Conservation (phyloP, 37 sponge, comb jelly and placozoan species). For the Axinella damicornis region DNA sequence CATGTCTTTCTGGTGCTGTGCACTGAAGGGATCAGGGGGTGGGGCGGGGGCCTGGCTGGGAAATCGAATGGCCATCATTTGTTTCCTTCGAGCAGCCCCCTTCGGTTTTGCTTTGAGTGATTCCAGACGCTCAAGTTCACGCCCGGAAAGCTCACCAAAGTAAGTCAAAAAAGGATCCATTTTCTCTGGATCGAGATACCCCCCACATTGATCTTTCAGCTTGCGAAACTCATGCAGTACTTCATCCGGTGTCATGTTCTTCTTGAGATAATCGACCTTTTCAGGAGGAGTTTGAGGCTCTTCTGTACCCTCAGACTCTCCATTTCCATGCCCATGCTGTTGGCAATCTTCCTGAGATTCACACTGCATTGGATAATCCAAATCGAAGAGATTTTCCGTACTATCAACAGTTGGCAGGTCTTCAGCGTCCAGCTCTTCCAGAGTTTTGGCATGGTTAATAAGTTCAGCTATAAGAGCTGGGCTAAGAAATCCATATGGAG, state of each 20-base stretch:
- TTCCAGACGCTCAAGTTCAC: conserved; percentile 58
- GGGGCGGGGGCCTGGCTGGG: conserved; percentile 14
- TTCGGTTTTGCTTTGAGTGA: conserved; percentile 27
- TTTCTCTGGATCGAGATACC: conserved; percentile 10
- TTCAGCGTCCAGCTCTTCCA: too few relatives aligned
- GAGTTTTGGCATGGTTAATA: too few relatives aligned
- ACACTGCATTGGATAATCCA: too few relatives aligned
- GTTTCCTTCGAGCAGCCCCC: conserved; percentile 12
- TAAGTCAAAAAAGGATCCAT: conserved; percentile 63
- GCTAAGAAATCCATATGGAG: too few relatives aligned
- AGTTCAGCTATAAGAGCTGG: too few relatives aligned
- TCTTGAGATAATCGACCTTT: conserved; percentile 10
- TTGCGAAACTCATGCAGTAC: conserved; percentile 20
- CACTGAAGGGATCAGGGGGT: not conserved
- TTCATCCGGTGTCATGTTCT: conserved; percentile 32
- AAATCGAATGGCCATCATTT: conserved; percentile 60
- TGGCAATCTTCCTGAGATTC: too few relatives aligned
- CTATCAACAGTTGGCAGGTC: too few relatives aligned
- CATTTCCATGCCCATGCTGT: too few relatives aligned
- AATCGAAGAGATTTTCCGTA: too few relatives aligned
- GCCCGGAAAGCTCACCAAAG: conserved; percentile 70
- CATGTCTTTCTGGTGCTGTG: not conserved
- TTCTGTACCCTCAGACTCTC: not conserved
- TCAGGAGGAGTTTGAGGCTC: not conserved
- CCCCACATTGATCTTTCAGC: conserved; percentile 33